phyloP scores from a whole-genome alignment of 2,888 invertebrate genomes.

The Dasypogon diadema region DNA sequence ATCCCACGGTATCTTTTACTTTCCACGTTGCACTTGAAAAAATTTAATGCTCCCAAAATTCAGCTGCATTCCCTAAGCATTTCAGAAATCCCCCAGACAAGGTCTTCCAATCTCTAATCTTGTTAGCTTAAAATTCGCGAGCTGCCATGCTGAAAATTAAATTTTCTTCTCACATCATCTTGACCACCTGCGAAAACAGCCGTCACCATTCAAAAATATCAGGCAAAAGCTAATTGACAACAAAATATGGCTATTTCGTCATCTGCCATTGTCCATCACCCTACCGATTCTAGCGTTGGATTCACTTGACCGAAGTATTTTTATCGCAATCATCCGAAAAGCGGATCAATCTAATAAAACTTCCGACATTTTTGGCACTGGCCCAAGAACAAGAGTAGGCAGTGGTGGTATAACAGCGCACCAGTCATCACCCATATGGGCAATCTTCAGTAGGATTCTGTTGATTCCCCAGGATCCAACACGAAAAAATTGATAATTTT shows the following conservation, averaged over 20 bases:
- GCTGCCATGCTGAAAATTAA: too few species aligned
- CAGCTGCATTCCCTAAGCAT: too few species aligned
- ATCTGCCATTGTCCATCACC: conserved; percentile 15
- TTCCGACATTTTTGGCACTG: conserved; percentile 23
- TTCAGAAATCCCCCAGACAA: too few species aligned
- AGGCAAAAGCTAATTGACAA: conserved; percentile 24
- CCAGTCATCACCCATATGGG: neutral
- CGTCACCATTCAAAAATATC: conserved; percentile 27
- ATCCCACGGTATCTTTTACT: too few species aligned
- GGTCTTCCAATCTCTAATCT: too few species aligned
- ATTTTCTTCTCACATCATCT: too few species aligned
- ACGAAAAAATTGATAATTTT: neutral
- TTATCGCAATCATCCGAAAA: conserved; percentile 7
- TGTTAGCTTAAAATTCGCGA: too few species aligned
- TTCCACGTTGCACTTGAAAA: too few species aligned
- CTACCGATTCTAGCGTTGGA: neutral
- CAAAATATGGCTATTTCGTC: conserved; percentile 31
- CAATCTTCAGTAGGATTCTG: neutral
- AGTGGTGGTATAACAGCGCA: neutral
- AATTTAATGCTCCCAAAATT: too few species aligned
- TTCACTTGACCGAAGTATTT: neutral
- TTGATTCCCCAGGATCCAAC: neutral
- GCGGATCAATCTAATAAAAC: conserved; percentile 22
- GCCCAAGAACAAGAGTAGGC: neutral
- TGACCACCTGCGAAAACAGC: conserved; percentile 26